A percentile compares a stretch with the other conserved stretches of the same genome.
phyloP scores from a whole-genome alignment of 2,797 vertebrate genomes.

The Ptychobarbus kaznakovi region DNA sequence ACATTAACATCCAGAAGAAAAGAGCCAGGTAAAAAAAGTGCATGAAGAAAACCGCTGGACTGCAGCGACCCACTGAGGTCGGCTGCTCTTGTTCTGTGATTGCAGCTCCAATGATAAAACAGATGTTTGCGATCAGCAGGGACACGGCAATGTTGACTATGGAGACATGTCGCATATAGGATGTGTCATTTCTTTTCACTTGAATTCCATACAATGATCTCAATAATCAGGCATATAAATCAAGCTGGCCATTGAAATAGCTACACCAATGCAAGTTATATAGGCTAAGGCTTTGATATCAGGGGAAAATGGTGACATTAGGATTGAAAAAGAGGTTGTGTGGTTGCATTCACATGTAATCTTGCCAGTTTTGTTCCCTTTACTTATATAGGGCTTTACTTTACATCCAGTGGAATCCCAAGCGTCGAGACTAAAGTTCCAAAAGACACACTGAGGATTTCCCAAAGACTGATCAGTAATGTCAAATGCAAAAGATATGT shows the following conservation, averaged over 20 bases:
- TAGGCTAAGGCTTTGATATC: conserved; percentile 22
- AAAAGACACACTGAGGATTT: conserved; percentile 85
- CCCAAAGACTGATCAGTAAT: conserved; percentile 66
- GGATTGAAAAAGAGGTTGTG: conserved; percentile 81
- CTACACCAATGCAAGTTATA: conserved; percentile 86
- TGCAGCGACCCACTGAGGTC: conserved; percentile 72
- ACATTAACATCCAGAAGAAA: conserved; percentile 95
- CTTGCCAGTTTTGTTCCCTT: conserved; percentile 8
- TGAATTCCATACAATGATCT: conserved; percentile 84
- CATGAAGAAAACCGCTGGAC: conserved; percentile 85
- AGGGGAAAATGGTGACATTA: conserved; percentile 80
- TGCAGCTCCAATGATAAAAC: conserved; percentile 83
- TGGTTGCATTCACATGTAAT: conserved; percentile 68
- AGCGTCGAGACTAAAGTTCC: conserved; percentile 83
- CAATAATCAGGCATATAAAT: conserved; percentile 84
- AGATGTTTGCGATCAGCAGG: conserved; percentile 85
- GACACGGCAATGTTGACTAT: conserved; percentile 87
- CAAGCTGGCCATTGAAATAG: conserved; percentile 85
- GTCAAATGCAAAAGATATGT: conserved; percentile 78
- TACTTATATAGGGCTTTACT: background rate
- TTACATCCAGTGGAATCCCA: conserved; percentile 78
- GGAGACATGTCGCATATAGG: conserved; percentile 88
- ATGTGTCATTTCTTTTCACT: conserved; percentile 85
- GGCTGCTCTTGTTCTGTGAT: conserved; percentile 54
- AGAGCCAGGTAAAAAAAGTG: conserved; percentile 92